phyloP scores from a whole-genome alignment of 2,888 invertebrate species.

The Xestobium rufovillosum region DNA sequence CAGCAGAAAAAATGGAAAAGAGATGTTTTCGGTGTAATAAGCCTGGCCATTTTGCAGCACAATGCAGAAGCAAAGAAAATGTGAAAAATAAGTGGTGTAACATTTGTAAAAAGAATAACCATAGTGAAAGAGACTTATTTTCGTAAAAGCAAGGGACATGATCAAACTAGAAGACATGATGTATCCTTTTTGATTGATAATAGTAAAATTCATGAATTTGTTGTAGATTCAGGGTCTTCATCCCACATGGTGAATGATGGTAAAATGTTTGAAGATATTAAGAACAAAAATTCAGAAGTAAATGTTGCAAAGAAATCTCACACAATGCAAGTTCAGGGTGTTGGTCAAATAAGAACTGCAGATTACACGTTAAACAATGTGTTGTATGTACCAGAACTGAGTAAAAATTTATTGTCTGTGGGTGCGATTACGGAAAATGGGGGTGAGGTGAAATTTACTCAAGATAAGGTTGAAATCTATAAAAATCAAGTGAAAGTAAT shows the following conservation, averaged over 20 bases:
- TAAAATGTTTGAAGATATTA: not conserved
- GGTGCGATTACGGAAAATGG: slow-evolving; percentile 21
- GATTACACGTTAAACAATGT: slow-evolving; percentile 16
- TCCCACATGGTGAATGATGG: slow-evolving; percentile 3
- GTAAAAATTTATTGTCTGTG: slow-evolving; percentile 24
- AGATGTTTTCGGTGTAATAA: slow-evolving; percentile 2
- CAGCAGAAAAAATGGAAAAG: not conserved
- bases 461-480: slow-evolving; percentile 17
- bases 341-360: slow-evolving; percentile 4
- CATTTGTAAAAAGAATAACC: slow-evolving; percentile 7
- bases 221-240: slow-evolving; percentile 6
- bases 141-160: not conserved
- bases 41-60: slow-evolving; percentile 1
- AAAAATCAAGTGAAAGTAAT: slow-evolving; percentile 12
- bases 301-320: slow-evolving; percentile 7
- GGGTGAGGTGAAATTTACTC: slow-evolving; percentile 21
- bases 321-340: slow-evolving; percentile 1
- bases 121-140: slow-evolving; percentile 7
- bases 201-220: slow-evolving; percentile 3
- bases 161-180: not conserved
- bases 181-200: slow-evolving; percentile 4
- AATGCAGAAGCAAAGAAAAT: slow-evolving; percentile 4
- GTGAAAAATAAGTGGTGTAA: slow-evolving; percentile 3
- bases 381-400: slow-evolving; percentile 21
- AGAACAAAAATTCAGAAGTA: slow-evolving; percentile 4